These are phyloP conservation scores for Drosophila atripex DNA, from an alignment of 2,888 invertebrate genomes.

Conservation along the genomic window DNA sequence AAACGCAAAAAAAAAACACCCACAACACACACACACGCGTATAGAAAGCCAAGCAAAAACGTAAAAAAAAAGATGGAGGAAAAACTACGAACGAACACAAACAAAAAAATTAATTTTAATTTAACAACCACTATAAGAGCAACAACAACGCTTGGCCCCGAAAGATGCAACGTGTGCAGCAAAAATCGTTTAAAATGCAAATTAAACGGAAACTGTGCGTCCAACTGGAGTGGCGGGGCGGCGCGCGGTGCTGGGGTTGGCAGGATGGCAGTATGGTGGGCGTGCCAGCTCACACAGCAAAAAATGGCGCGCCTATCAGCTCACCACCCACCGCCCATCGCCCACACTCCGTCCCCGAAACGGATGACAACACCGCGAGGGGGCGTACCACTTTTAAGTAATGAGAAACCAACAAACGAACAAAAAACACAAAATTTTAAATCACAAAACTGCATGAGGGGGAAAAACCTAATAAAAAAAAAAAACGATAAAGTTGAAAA, in stretches of 20 bases:
- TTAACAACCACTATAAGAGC: constrained; percentile 61
- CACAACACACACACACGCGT: constrained; percentile 17
- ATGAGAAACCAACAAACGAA: constrained; percentile 59
- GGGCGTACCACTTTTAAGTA: constrained; percentile 64
- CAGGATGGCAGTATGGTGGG: constrained; percentile 37
- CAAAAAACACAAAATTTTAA: constrained; percentile 13
- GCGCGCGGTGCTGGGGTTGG: constrained; percentile 4
- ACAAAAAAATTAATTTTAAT: constrained; percentile 71
- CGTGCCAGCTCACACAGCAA: constrained; percentile 53
- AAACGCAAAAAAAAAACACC: constrained; percentile 22
- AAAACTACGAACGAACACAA: constrained; percentile 52
- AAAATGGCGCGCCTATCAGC: constrained; percentile 41
- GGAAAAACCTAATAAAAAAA: constrained; percentile 36
- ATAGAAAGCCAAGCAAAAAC: constrained; percentile 41
- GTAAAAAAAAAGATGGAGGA: constrained; percentile 27
- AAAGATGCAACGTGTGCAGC: constrained; percentile 77
- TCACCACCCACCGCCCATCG: not conserved
- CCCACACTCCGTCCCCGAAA: constrained; percentile 24
- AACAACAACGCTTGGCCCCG: constrained; percentile 32
- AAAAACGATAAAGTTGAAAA: constrained; percentile 53
- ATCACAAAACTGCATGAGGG: constrained; percentile 34
- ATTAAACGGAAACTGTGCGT: constrained; percentile 65
- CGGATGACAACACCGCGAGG: constrained; percentile 53
- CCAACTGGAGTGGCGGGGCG: constrained; percentile 43
- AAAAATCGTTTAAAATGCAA: constrained; percentile 79